A percentile compares a stretch with the other conserved stretches of the same genome.
Evolutionary conservation across 2,888 invertebrate genomes (phyloP).

Genomic region (Eumerus sabulonum): DNA sequence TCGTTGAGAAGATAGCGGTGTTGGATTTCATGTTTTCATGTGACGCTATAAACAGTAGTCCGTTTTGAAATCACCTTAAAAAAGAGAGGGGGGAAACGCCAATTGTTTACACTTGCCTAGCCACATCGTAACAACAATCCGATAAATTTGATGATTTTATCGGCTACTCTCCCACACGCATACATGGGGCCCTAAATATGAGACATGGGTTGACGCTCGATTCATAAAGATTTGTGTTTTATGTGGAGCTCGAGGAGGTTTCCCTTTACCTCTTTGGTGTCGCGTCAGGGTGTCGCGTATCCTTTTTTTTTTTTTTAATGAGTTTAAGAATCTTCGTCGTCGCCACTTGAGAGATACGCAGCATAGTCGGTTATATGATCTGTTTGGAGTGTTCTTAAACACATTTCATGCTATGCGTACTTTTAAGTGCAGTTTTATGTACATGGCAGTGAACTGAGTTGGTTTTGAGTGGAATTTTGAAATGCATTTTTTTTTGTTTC

Average conservation of each 20-base stretch:
- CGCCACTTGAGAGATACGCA: constrained; percentile 39
- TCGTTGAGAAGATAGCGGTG: no score
- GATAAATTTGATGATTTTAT: constrained; percentile 58
- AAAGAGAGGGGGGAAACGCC: no score
- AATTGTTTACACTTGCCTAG: constrained; percentile 52
- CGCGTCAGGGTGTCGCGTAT: constrained; percentile 63
- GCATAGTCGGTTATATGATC: no score
- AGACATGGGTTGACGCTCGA: constrained; percentile 28
- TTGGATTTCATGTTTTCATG: no score
- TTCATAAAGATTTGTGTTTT: constrained; percentile 56
- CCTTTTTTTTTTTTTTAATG: constrained; percentile 17
- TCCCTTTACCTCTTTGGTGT: constrained; percentile 11
- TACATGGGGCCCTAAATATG: constrained; percentile 29
- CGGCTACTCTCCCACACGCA: constrained; percentile 16
- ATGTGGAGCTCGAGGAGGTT: constrained; percentile 16
- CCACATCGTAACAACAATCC: constrained; percentile 22
- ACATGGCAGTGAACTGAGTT: no score
- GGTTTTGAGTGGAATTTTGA: no score
- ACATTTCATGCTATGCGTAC: no score
- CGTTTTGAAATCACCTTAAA: no score
- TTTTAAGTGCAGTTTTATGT: no score
- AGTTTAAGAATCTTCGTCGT: constrained; percentile 17
- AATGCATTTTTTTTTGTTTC: no score
- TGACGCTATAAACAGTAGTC: no score
- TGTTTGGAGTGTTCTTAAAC: no score